Base-by-base conservation (phyloP, 2,888 invertebrate genomes). In the Metopia argyrocephala region DNA sequence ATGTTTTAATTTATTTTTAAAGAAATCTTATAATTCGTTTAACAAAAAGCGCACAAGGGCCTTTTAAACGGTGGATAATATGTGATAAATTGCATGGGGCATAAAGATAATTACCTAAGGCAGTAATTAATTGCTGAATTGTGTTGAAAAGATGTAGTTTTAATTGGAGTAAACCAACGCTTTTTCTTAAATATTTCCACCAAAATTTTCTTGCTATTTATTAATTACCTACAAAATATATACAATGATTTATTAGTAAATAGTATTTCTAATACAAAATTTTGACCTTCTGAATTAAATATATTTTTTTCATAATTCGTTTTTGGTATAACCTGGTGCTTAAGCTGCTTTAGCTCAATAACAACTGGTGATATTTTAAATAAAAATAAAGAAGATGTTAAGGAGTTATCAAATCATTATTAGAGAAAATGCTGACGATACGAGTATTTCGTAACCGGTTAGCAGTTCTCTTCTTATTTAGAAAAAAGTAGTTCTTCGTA, bases 21-120 rank as follows among this genome's bases (percentile, higher is more conserved):
- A 31, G 59, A 61, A 68, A 54, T 38, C 38, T 38, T 38, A 38
- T 61, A 66, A 27, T 52, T 52, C 28, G 45, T 1, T 7, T 1
- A 64, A 56, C 48, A 57, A 28, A 61, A 6, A 45, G 38, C 5
- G 25, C 59, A n/a, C n/a, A n/a, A n/a, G n/a, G 1, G 38, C 38
- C 38, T 38, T 38, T 38, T 38, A 38, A 38, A 38, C 38, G 38
- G 12, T 0, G 9, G 15, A 38, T 3, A 4, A 38, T 38, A 3
- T 38, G 15, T 38, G 38, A 38, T 38, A 21, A 21, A 27, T 27
- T 27, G 27, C 12, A n/a, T 27, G 23, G 1, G 7, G 23, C 25
- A n/a, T n/a, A 27, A 12, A n/a, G 27, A 25, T n/a, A 54, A 27
- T 54, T 54, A 27, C 5, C n/a, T 25, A 56, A 56, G n/a, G 15